Conservation (phyloP, 53 echinoderm and acorn worm genomes). For the Paracentrotus lividus region DNA sequence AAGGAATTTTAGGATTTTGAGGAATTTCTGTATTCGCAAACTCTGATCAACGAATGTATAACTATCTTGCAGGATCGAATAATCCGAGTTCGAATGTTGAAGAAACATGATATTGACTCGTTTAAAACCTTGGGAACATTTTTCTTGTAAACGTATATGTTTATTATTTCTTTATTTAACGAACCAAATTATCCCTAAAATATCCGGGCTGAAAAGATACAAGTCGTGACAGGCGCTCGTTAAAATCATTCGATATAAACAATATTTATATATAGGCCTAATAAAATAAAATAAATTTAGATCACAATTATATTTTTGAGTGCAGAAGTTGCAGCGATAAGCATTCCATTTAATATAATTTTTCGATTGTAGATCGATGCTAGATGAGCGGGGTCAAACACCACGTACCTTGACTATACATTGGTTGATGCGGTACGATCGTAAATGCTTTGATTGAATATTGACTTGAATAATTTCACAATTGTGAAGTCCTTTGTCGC, state of each 20-base stretch:
- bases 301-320: neutral
- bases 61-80: no score
- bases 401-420: neutral
- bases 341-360: neutral
- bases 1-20: no score
- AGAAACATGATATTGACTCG: no score
- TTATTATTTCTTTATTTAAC: no score
- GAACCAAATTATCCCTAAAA: no score
- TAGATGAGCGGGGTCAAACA: neutral
- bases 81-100: no score
- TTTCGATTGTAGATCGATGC: neutral
- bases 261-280: neutral
- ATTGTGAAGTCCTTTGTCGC: neutral
- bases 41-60: no score
- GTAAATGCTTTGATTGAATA: slow-evolving; percentile 36
- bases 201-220: no score
- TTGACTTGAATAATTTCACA: slow-evolving; percentile 43
- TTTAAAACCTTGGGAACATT: no score
- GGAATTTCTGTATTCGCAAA: no score
- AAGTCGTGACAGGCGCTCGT: no score
- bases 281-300: neutral
- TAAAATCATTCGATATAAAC: neutral
- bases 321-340: neutral
- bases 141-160: no score
- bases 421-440: neutral